These are phyloP conservation scores for Doris montereyensis DNA, from an alignment of 2,888 invertebrate genomes.

Conservation along the genomic window DNA sequence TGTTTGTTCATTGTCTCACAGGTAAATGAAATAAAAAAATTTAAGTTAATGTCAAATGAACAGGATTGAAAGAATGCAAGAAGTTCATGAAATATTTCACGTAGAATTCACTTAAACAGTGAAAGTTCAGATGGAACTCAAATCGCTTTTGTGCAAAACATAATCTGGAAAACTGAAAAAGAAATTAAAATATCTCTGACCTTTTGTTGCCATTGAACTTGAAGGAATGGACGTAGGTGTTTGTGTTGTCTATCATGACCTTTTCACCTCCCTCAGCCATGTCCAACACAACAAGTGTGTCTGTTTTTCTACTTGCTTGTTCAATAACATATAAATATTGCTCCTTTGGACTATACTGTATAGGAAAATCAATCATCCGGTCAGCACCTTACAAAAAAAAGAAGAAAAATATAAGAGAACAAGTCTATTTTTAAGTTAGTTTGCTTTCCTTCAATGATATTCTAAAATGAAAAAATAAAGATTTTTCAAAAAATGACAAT, in stretches of 20 bases:
- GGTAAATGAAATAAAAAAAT: no score
- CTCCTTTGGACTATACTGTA: conserved; percentile 43
- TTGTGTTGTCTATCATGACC: conserved; percentile 40
- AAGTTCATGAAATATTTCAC: no score
- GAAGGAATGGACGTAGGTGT: conserved; percentile 35
- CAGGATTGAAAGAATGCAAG: no score
- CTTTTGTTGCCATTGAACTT: conserved; percentile 43
- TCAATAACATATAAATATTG: conserved; percentile 46
- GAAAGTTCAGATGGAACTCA: no score
- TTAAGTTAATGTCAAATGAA: no score
- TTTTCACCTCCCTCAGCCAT: conserved; percentile 47
- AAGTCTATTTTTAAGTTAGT: not conserved
- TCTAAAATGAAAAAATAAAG: no score
- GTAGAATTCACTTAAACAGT: no score
- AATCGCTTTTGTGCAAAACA: no score
- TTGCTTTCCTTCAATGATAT: no score
- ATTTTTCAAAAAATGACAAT: no score
- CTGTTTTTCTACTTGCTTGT: conserved; percentile 36
- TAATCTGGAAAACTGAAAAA: no score
- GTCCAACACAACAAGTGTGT: conserved; percentile 46
- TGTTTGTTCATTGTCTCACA: no score
- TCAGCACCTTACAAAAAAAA: conserved; percentile 32
- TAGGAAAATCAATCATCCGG: conserved; percentile 26
- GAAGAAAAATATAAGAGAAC: not conserved
- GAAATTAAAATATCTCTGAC: conserved; percentile 31